Evolutionary conservation across 2,888 invertebrate species (phyloP), one percentile per base, ranked within the genome.

Genomic region (Leucoptera coffeella): DNA sequence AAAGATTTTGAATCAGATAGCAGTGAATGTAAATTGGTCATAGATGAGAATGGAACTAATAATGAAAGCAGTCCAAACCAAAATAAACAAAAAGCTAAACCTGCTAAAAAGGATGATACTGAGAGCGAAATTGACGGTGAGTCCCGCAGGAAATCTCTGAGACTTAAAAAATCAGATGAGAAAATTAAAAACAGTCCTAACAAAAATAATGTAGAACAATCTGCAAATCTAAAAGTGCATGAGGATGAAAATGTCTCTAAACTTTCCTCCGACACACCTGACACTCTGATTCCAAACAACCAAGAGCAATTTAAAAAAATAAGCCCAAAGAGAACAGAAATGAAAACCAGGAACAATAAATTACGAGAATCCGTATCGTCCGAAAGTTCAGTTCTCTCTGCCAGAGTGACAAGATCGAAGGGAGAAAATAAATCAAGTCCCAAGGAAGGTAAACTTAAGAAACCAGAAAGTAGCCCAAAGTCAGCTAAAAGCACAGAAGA

Each of bases 281-380:
- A 64, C 34, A 44, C 54, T 10, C 37, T 48, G 13, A 41, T 67
- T 19, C 67, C 67, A 12, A 61, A 58, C 34, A 69, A 69, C 35
- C 67, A 57, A 37, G 67, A 69, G 43, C 37, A 41, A 24, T 4
- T 8, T 4, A 29, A 12, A 23, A 4, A 35, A 33, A 14, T 10
- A 2, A 12, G 10, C 22, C 17, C 6, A 17, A 17, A 17, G 9
- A 7, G 6, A 7, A 17, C 17, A 17, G 17, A 17, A 17, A 9
- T 9, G 9, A 6, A 22, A 22, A 10, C 7, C 5, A 10, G 8
- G 10, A 6, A 8, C 5, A 15, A 4, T 15, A n/a, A n/a, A n/a
- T n/a, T n/a, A n/a, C n/a, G n/a, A n/a, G n/a, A n/a, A n/a, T n/a
- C n/a, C n/a, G n/a, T n/a, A n/a, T n/a, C n/a, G n/a, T n/a, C n/a